phyloP scores from a whole-genome alignment of 2,797 vertebrate species.

The Petrocephalus sullivani region DNA sequence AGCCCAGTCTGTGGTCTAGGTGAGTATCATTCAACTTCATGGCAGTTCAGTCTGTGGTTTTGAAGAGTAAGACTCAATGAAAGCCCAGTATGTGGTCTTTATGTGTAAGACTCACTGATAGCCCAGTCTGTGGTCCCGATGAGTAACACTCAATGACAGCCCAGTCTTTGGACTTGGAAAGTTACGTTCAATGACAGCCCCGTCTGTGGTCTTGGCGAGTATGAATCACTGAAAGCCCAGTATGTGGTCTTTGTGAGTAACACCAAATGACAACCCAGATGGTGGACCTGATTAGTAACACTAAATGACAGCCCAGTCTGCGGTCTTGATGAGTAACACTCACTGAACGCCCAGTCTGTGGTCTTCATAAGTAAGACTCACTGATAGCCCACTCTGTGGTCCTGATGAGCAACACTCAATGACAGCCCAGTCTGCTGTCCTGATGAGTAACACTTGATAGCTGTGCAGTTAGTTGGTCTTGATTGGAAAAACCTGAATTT shows the following conservation, averaged over 20 bases:
- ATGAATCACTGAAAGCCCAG: neutral
- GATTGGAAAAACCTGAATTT: neutral
- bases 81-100: neutral
- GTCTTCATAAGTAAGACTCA: neutral
- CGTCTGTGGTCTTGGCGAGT: neutral
- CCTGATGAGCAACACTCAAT: neutral
- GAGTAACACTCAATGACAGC: neutral
- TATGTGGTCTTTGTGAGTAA: neutral
- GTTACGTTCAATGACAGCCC: too few species aligned
- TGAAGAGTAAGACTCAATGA: neutral
- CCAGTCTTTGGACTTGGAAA: neutral
- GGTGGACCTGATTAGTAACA: neutral
- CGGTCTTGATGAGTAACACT: neutral
- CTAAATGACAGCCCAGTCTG: neutral
- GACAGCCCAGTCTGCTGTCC: neutral
- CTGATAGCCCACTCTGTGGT: neutral
- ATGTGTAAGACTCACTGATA: neutral
- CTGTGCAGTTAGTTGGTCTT: neutral
- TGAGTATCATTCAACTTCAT: neutral
- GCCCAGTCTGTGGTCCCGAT: neutral
- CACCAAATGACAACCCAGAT: neutral
- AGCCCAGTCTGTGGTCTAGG: neutral
- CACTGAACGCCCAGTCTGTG: neutral
- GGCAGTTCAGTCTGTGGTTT: neutral
- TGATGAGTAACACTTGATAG: slow-evolving; percentile 1